Evolutionary conservation across 2,113 vertebrate genomes (phyloP).

Genomic region (Aptenodytes patagonicus): DNA sequence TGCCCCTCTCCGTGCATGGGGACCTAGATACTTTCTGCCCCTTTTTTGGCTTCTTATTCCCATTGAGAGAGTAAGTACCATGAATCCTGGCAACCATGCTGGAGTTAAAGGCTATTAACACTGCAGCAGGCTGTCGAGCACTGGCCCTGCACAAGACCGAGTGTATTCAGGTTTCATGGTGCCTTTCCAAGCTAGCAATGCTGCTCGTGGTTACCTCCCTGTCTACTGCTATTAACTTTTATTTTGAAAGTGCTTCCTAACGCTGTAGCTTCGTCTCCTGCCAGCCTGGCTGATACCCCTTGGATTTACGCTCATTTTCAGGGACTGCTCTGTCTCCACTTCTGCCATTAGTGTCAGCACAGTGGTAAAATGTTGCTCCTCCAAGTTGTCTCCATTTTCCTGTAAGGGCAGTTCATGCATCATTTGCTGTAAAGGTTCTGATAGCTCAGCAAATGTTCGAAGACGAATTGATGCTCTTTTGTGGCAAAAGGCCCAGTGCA

Average conservation of each 20-base stretch:
- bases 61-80: background rate
- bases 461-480: constrained; percentile 45
- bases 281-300: background rate
- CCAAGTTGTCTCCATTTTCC: constrained; percentile 35
- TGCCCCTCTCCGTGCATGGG: background rate
- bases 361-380: constrained; percentile 52
- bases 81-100: background rate
- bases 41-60: background rate
- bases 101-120: background rate
- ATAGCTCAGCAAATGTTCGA: constrained; percentile 58
- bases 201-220: background rate
- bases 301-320: constrained; percentile 46
- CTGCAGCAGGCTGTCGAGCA: background rate
- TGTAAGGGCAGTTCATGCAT: constrained; percentile 55
- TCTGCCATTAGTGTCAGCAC: constrained; percentile 44
- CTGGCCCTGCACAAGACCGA: accelerated
- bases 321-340: constrained; percentile 46
- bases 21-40: background rate
- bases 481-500: constrained; percentile 36
- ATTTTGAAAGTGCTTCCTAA: constrained; percentile 7
- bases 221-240: background rate
- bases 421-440: constrained; percentile 51
- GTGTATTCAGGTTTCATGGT: background rate
- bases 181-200: background rate
- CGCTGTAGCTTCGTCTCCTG: background rate